A percentile compares a stretch with the other conserved stretches of the same genome.
These are phyloP conservation scores for Cricetomys ansorgei DNA, from an alignment of 2,113 vertebrate genomes.

Conservation along the genomic window DNA sequence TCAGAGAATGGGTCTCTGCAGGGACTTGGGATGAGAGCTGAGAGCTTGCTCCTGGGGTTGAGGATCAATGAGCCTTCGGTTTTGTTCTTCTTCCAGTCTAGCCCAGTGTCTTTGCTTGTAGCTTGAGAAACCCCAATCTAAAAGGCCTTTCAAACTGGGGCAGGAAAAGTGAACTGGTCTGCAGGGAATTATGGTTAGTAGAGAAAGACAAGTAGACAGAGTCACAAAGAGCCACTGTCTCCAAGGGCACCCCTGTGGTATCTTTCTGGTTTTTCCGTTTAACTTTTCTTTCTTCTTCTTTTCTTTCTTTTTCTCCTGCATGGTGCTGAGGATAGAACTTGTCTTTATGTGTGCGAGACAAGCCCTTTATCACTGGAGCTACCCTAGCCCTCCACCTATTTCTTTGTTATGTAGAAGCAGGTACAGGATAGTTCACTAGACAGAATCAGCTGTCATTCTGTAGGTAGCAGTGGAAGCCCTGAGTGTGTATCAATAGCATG, in stretches of 20 bases:
- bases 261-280: background rate
- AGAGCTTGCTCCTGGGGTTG: background rate
- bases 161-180: background rate
- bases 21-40: background rate
- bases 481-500: background rate
- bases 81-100: conserved; percentile 37
- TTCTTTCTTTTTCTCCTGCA: background rate
- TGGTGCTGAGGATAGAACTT: background rate
- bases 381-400: background rate
- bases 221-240: background rate
- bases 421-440: background rate
- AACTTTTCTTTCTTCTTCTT: background rate
- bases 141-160: conserved; percentile 25
- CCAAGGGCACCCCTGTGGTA: background rate
- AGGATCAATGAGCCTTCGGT: conserved; percentile 63
- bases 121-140: conserved; percentile 2
- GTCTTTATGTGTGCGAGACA: background rate
- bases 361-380: background rate
- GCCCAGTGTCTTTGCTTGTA: background rate
- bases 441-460: background rate
- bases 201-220: background rate
- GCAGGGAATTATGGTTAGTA: background rate
- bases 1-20: background rate
- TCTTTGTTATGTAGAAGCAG: background rate
- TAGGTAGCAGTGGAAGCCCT: background rate